Percentiles rank a stretch among this genome's conserved stretches.
Conservation (phyloP, 2,888 invertebrate species). For the Chelonus formosanus region DNA sequence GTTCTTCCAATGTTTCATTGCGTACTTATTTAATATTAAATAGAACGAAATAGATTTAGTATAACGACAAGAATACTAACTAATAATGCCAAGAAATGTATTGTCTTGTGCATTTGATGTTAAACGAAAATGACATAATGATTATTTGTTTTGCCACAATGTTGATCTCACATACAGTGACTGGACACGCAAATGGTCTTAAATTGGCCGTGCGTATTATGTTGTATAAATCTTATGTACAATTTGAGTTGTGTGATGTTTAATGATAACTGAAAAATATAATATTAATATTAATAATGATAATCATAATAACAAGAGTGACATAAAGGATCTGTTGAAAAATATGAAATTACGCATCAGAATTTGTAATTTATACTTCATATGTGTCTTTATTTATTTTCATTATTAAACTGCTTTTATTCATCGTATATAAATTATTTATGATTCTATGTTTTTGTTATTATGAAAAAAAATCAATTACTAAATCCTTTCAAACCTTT, state of each 20-base stretch:
- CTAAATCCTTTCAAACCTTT: too few species aligned
- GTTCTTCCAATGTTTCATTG: conserved; percentile 4
- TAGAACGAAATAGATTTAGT: conserved; percentile 15
- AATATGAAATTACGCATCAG: not conserved
- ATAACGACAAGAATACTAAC: not conserved
- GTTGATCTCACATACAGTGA: conserved; percentile 51
- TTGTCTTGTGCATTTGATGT: conserved; percentile 7
- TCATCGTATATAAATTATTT: too few species aligned
- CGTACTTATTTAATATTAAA: conserved; percentile 13
- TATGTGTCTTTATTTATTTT: too few species aligned
- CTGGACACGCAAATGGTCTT: conserved; percentile 42
- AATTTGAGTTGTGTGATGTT: conserved; percentile 10
- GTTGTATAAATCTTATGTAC: not conserved
- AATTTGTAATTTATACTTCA: too few species aligned
- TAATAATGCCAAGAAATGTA: not conserved
- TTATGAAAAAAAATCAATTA: too few species aligned
- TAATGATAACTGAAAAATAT: conserved; percentile 5
- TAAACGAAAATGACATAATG: conserved; percentile 4
- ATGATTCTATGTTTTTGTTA: too few species aligned
- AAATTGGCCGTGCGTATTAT: conserved; percentile 8
- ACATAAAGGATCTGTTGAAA: not conserved
- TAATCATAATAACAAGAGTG: not conserved
- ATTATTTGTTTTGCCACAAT: conserved; percentile 42
- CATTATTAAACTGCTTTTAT: too few species aligned
- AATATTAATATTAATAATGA: not conserved